Conservation (phyloP, 2,797 vertebrate species). For the Caiman crocodilus region DNA sequence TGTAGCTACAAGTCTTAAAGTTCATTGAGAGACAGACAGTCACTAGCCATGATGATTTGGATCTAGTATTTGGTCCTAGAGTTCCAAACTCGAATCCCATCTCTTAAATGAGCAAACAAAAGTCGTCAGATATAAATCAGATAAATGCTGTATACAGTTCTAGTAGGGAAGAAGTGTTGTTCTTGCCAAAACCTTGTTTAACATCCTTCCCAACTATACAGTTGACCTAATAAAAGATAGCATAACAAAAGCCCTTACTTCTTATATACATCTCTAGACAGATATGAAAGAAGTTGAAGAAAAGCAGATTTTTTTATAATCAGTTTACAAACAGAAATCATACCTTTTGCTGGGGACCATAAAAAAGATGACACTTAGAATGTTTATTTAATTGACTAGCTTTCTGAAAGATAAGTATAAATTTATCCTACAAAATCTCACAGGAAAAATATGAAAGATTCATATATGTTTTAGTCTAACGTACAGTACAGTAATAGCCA, state of each 20-base stretch:
- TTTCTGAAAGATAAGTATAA: not conserved
- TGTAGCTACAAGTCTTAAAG: not conserved
- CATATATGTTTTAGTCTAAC: not conserved
- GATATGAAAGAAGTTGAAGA: no score
- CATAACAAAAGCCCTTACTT: no score
- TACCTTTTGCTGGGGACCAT: not conserved
- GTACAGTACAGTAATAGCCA: not conserved
- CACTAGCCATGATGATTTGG: not conserved
- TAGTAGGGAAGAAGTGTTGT: no score
- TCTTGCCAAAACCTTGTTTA: no score
- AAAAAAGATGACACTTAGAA: not conserved
- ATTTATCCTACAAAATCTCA: not conserved
- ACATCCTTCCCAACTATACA: no score
- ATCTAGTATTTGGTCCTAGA: not conserved
- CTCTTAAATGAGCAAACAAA: not conserved
- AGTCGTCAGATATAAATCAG: not conserved
- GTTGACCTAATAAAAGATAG: no score
- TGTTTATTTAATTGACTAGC: not conserved
- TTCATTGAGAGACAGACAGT: not conserved
- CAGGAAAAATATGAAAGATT: not conserved
- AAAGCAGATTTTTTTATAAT: no score
- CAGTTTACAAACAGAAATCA: not conserved
- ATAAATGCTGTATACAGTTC: not conserved
- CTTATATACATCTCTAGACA: not conserved
- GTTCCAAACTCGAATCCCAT: not conserved